Percentiles rank a stretch among this genome's conserved stretches.
Conservation (phyloP, 1,140 invertebrate species). For the Drosophila serrata region DNA sequence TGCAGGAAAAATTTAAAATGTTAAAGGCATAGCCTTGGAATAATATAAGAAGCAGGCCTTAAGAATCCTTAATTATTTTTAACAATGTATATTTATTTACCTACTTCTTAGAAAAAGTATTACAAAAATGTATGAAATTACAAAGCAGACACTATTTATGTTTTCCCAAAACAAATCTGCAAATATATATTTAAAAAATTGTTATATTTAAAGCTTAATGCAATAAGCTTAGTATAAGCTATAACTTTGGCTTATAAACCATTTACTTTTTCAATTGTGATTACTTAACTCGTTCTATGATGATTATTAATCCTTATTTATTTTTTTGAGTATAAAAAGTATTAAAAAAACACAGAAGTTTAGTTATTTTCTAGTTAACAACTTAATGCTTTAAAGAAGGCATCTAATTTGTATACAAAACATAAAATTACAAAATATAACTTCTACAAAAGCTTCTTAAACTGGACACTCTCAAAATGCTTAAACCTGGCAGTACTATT, state of each 20-base stretch:
- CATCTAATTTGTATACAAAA: not conserved
- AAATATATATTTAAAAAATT: too few relatives aligned
- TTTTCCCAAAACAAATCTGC: not conserved
- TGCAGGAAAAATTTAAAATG: not conserved
- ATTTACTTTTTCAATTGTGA: not conserved
- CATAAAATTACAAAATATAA: not conserved
- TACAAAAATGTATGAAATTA: not conserved
- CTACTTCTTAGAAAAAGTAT: not conserved
- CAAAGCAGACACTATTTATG: not conserved
- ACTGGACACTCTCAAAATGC: constrained; percentile 10
- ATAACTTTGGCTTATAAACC: not conserved
- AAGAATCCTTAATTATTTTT: not conserved
- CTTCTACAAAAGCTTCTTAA: constrained; percentile 5
- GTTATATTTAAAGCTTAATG: too few relatives aligned
- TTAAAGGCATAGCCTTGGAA: not conserved
- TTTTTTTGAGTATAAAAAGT: not conserved
- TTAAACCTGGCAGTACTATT: constrained; percentile 9
- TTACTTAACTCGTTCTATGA: not conserved
- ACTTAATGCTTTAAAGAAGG: too few relatives aligned
- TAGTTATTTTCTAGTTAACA: not conserved
- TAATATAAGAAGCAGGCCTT: not conserved
- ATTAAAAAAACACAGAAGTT: not conserved
- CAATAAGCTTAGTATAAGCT: too few relatives aligned
- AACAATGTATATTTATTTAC: not conserved
- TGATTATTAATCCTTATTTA: not conserved